Base-by-base conservation (phyloP, 2,797 vertebrate species). In the Danio albolineatus region DNA sequence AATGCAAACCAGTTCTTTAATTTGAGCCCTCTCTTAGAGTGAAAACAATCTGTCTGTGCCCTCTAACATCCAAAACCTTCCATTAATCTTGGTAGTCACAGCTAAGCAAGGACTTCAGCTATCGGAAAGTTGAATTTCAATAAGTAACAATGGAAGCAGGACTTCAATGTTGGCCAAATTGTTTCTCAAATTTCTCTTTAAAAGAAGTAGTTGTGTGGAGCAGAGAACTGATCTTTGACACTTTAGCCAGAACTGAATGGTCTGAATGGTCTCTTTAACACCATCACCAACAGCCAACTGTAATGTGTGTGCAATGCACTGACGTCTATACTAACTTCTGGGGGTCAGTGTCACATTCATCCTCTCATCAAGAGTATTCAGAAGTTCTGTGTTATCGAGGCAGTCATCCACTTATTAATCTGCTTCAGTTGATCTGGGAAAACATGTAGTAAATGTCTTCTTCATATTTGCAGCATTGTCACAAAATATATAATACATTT, bases 211-310 rank as follows among this genome's bases (percentile, higher is more conserved):
- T n/a, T n/a, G n/a, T n/a, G n/a, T 87, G 76, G 21, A 84, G 78
- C 28, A 85, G 48, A 56, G 76, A 86, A 74, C 82, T 81, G 0
- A 83, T 36, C 69, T 84, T 82, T 62, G 64, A 81, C 61, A 77
- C 69, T 62, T 86, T 87, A 13, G 81, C 80, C 9, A 89, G 79
- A 69, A 72, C 19, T 39, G 77, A 44, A 74, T n/a, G n/a, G n/a
- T n/a, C 1, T 17, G 48, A 21, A 6, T 7, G 51, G 84, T 84
- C 67, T 88, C 82, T 84, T 84, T 85, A 49, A 87, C 79, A 14
- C 83, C 51, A 2, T 85, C 81, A 39, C 83, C 74, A 46, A 85
- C 82, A 43, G 88, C 83, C 49, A 89, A 80, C 69, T 87, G 82
- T 4, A 86, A 64, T 6, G 82, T 80, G 65, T 84, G 81, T 0